A percentile compares a stretch with the other conserved stretches of the same genome.
Conservation (phyloP, 2,113 vertebrate genomes). For the Daboia siamensis region DNA sequence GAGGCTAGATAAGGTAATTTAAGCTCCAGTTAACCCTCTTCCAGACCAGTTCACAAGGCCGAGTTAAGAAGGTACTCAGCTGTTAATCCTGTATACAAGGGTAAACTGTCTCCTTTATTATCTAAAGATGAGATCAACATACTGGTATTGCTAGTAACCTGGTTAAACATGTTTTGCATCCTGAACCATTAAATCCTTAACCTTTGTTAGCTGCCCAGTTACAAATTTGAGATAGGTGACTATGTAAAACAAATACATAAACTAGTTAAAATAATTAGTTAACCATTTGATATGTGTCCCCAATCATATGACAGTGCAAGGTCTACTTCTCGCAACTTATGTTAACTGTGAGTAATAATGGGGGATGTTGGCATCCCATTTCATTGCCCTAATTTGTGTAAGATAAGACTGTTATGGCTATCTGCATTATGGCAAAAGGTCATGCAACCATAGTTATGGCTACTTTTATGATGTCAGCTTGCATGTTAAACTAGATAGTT, state of each 20-base stretch:
- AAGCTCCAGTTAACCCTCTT: neutral
- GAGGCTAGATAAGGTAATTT: neutral
- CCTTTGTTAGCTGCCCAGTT: neutral
- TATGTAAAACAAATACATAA: neutral
- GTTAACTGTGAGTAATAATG: neutral
- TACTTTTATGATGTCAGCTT: neutral
- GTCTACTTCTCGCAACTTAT: neutral
- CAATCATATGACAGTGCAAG: neutral
- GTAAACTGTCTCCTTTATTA: neutral
- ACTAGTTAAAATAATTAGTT: neutral
- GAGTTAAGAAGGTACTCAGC: neutral
- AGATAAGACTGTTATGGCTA: neutral
- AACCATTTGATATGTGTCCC: neutral
- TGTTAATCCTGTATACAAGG: neutral
- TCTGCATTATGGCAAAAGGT: neutral
- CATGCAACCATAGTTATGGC: neutral
- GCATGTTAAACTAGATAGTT: neutral
- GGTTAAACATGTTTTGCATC: neutral
- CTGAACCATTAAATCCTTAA: neutral
- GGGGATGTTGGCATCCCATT: neutral
- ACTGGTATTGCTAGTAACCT: neutral
- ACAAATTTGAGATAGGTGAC: neutral
- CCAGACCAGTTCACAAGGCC: neutral
- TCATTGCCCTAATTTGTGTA: neutral
- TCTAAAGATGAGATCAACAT: neutral